Evolutionary conservation across 2,888 invertebrate genomes (phyloP).

Genomic region (Amaurobius ferox): DNA sequence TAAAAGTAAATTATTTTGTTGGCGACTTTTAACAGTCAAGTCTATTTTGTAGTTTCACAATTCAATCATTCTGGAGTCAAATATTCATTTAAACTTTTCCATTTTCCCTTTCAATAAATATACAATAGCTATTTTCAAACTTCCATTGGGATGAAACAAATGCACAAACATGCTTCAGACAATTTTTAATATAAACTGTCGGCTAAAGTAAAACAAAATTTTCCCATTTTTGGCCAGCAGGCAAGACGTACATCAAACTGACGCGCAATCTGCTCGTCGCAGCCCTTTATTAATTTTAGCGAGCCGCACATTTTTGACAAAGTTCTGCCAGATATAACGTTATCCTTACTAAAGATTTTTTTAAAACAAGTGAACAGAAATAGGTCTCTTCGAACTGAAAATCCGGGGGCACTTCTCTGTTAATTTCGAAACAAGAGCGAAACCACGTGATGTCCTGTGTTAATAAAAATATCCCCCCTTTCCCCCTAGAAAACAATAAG

Average conservation of each 20-base stretch:
- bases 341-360: slow-evolving; percentile 28
- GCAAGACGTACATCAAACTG: slow-evolving; percentile 49
- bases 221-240: slow-evolving; percentile 6
- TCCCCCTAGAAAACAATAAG: slow-evolving; percentile 58
- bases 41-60: too few species aligned
- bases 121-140: not conserved
- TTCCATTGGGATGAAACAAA: not conserved
- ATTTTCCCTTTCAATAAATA: not conserved
- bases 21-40: too few species aligned
- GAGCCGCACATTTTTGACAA: slow-evolving; percentile 46
- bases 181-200: not conserved
- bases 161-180: not conserved
- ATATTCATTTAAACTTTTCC: too few species aligned
- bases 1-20: too few species aligned
- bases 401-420: slow-evolving; percentile 50
- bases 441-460: slow-evolving; percentile 62
- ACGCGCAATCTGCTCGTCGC: slow-evolving; percentile 39
- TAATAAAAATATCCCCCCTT: slow-evolving; percentile 61
- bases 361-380: slow-evolving; percentile 22
- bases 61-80: too few species aligned
- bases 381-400: slow-evolving; percentile 41
- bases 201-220: slow-evolving; percentile 32
- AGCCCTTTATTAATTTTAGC: slow-evolving; percentile 61
- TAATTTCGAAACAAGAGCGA: slow-evolving; percentile 67
- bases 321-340: slow-evolving; percentile 32